Base-by-base conservation (phyloP, 2,888 invertebrate species). In the Epirrhoe tristata region DNA sequence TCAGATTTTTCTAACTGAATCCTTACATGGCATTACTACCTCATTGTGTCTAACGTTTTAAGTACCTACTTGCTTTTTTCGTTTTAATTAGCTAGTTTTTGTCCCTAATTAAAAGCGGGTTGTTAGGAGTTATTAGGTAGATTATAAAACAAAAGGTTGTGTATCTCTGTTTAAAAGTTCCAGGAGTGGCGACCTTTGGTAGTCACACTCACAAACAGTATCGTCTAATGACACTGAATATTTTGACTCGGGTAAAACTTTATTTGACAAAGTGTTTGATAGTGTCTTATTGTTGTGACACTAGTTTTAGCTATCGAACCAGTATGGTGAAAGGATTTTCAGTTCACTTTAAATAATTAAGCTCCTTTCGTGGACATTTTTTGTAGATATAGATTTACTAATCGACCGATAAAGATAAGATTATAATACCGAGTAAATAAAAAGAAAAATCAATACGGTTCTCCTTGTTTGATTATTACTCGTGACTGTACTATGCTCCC, bases 71-170 rank as follows among this genome's bases (percentile, higher is more conserved):
- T 46, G 31, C 70, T 58, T 55, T 71, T 73, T 63, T 60, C 65
- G 67, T 70, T 69, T 73, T 76, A 77, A 79, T 74, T 78, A 78
- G 69, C 71, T 67, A 67, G 74, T 73, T 75, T 66, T 66, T 68
- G 75, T 72, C 64, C 67, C 74, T 81, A 77, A 78, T 82, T 80
- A 80, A 77, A 77, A 77, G 68, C 54, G 67, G 69, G 73, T 76
- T 77, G 77, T 79, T 74, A 64, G 62, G 56, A 73, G 72, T 78
- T 80, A 72, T 74, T 69, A 67, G 61, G 62, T 72, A 71, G 73
- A 74, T 77, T 75, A 63, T 73, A 32, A 51, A 75, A 74, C 55
- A 65, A 77, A 74, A 72, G 64, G 66, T 74, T 66, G 54, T 71
- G 51, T 56, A 62, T 17, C n/a, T 72, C 61, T 51, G 56, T 67